Percentiles rank a stretch among this genome's conserved stretches.
These are phyloP conservation scores for Eristalis tenax DNA, from an alignment of 2,888 invertebrate genomes.

Conservation along the genomic window DNA sequence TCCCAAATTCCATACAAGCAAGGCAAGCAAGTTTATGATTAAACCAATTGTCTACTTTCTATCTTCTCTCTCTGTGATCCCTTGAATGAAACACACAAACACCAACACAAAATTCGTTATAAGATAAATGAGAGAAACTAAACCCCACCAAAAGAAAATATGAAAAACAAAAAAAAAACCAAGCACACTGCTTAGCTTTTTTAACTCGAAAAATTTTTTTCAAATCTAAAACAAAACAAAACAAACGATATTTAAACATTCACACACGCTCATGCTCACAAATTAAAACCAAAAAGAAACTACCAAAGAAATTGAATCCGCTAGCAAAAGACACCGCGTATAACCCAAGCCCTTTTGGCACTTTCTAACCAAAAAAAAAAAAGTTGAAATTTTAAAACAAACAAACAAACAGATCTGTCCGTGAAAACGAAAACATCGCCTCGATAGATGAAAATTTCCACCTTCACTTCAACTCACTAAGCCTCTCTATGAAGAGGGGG, in stretches of 20 bases:
- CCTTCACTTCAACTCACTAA: neutral
- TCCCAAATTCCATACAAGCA: constrained; percentile 9
- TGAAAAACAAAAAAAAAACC: constrained; percentile 2
- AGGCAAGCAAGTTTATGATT: neutral
- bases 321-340: constrained; percentile 1
- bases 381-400: neutral
- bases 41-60: constrained; percentile 40
- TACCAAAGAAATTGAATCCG: constrained; percentile 28
- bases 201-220: constrained; percentile 24
- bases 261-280: constrained; percentile 82
- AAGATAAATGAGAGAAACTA: constrained; percentile 58
- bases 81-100: constrained; percentile 17
- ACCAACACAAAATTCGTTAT: constrained; percentile 68
- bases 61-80: constrained; percentile 70
- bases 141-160: constrained; percentile 53
- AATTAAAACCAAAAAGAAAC: constrained; percentile 54
- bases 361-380: constrained; percentile 1
- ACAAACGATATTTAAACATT: constrained; percentile 77
- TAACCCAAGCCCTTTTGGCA: neutral
- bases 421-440: neutral
- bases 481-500: neutral
- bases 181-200: constrained; percentile 63
- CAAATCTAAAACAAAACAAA: constrained; percentile 36
- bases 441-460: neutral
- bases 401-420: neutral